phyloP scores from a whole-genome alignment of 37 sponge, comb jelly and placozoan species.

The Hexactinellida sp. region DNA sequence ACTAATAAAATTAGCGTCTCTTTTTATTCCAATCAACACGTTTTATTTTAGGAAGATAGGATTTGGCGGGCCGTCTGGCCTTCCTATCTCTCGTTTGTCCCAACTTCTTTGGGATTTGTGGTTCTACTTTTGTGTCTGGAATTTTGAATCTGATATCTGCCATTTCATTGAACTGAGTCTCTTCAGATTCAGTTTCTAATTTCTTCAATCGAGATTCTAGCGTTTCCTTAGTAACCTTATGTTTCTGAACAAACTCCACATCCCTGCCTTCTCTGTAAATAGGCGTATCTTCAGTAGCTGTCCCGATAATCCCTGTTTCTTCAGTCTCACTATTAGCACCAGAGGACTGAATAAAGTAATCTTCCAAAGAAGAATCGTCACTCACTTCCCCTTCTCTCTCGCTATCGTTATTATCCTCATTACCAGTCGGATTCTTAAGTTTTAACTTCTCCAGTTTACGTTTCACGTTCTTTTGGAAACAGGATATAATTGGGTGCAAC shows the following conservation, averaged over 20 bases:
- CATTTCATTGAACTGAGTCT: neutral
- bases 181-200: neutral
- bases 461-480: conserved; percentile 29
- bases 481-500: conserved; percentile 64
- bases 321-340: neutral
- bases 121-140: neutral
- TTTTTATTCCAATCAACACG: neutral
- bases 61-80: neutral
- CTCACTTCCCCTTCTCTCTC: conserved; percentile 9
- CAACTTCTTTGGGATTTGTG: neutral
- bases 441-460: conserved; percentile 26
- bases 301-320: neutral
- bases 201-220: neutral
- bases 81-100: neutral
- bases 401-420: conserved; percentile 14
- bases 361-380: conserved; percentile 4
- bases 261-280: neutral
- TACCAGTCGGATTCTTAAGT: neutral
- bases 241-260: neutral
- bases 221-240: neutral
- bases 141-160: neutral
- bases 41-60: neutral
- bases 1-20: neutral
- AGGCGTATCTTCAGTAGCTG: neutral
- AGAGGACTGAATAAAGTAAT: neutral